A percentile compares a stretch with the other conserved stretches of the same genome.
These are phyloP conservation scores for Mayetiola destructor DNA, from an alignment of 2,888 invertebrate genomes.

Conservation along the genomic window DNA sequence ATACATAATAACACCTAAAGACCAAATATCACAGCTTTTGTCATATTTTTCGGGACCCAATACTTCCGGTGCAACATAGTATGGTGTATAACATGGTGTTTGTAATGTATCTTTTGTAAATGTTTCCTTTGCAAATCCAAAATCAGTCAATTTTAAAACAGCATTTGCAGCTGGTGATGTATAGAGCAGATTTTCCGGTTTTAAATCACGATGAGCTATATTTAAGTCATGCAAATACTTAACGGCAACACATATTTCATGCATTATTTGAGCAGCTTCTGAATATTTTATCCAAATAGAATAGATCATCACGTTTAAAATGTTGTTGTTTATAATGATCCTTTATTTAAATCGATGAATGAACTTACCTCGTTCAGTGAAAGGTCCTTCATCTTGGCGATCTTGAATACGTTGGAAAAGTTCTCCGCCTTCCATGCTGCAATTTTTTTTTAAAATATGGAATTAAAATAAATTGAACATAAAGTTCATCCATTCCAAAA, in stretches of 20 bases:
- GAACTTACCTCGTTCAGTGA: slow-evolving; percentile 62
- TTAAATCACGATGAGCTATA: slow-evolving; percentile 94
- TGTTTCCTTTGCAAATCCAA: slow-evolving; percentile 97
- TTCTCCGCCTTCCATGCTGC: slow-evolving; percentile 93
- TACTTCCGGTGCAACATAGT: slow-evolving; percentile 79
- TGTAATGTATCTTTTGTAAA: slow-evolving; percentile 72
- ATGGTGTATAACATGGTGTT: slow-evolving; percentile 98
- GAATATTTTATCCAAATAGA: slow-evolving; percentile 15
- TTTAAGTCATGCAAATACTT: slow-evolving; percentile 84
- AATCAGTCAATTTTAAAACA: slow-evolving; percentile 92
- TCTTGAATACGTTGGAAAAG: slow-evolving; percentile 95
- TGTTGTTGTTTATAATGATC: background rate
- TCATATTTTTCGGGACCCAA: slow-evolving; percentile 95
- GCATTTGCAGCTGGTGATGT: slow-evolving; percentile 58
- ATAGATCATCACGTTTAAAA: background rate
- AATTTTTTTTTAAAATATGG: too few species aligned
- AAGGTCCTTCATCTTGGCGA: slow-evolving; percentile 80
- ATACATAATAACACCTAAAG: slow-evolving; percentile 97
- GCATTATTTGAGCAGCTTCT: slow-evolving; percentile 92
- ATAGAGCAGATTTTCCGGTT: slow-evolving; percentile 93
- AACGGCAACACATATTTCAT: slow-evolving; percentile 90
- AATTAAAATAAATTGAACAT: background rate
- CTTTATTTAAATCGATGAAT: slow-evolving; percentile 13
- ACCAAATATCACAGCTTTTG: slow-evolving; percentile 99
- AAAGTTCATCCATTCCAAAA: too few species aligned